Evolutionary conservation across 2,797 vertebrate species (phyloP).

Genomic region (Cryptoblepharus egeriae): DNA sequence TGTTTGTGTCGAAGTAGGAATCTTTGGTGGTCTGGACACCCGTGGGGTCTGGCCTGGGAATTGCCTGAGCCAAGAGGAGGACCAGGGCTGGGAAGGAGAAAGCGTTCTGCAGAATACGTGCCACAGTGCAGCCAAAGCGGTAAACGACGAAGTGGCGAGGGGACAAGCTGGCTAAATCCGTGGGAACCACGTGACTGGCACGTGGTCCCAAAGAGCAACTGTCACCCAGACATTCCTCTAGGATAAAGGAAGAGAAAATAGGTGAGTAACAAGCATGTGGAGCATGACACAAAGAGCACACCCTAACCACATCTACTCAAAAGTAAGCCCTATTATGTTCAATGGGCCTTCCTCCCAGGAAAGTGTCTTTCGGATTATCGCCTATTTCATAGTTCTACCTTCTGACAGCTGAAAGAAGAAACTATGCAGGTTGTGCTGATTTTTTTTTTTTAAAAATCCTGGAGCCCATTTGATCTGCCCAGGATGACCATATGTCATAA

Average conservation of each 20-base stretch:
- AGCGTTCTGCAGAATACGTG: conserved; percentile 73
- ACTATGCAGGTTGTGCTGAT: too few species aligned
- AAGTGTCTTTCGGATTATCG: too few species aligned
- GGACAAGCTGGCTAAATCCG: conserved; percentile 80
- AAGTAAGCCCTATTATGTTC: too few species aligned
- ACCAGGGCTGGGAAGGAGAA: conserved; percentile 75
- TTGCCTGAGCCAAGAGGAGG: conserved; percentile 78
- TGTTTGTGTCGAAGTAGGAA: conserved; percentile 82
- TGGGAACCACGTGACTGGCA: conserved; percentile 67
- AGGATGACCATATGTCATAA: too few species aligned
- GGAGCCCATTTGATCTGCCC: too few species aligned
- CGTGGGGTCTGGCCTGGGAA: conserved; percentile 65
- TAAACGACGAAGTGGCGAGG: conserved; percentile 81
- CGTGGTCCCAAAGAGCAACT: neutral
- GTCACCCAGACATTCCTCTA: neutral
- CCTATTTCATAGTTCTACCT: too few species aligned
- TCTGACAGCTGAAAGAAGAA: too few species aligned
- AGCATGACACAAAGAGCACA: neutral
- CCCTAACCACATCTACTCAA: too few species aligned
- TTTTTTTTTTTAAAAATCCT: too few species aligned
- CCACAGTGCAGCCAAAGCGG: conserved; percentile 82
- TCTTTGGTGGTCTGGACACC: conserved; percentile 60
- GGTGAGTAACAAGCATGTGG: neutral
- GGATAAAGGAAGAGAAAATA: neutral
- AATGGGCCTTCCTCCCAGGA: too few species aligned